A percentile compares a stretch with the other conserved stretches of the same genome.
Conservation (phyloP, 2,888 invertebrate genomes). For the Caenorhabditis virilis region DNA sequence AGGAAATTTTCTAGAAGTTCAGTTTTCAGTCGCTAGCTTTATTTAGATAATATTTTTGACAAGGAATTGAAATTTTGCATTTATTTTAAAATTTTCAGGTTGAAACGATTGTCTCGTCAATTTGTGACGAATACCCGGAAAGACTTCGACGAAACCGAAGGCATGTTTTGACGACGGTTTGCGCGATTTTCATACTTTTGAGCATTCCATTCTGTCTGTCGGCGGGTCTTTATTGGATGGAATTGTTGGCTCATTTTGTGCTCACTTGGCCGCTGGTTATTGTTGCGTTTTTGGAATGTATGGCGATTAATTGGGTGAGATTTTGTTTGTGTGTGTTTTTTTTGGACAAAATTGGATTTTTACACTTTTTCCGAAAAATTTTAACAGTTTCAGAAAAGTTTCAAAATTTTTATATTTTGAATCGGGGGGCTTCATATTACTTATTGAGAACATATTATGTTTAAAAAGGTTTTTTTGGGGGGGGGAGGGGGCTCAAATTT, state of each 20-base stretch:
- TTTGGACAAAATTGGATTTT: too few species aligned
- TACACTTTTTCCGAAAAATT: too few species aligned
- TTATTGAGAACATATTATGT: too few species aligned
- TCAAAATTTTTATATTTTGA: too few species aligned
- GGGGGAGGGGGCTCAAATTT: too few species aligned
- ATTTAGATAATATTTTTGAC: too few species aligned
- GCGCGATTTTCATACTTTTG: slow-evolving; percentile 59
- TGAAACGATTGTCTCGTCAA: slow-evolving; percentile 73
- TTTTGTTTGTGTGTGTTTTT: too few species aligned
- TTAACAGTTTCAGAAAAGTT: too few species aligned
- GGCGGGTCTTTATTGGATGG: slow-evolving; percentile 72
- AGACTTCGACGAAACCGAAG: slow-evolving; percentile 66
- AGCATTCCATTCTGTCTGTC: slow-evolving; percentile 66
- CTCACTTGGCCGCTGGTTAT: slow-evolving; percentile 72
- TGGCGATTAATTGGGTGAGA: slow-evolving; percentile 73
- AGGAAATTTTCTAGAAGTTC: neutral
- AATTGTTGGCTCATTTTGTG: slow-evolving; percentile 72
- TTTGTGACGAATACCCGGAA: slow-evolving; percentile 72
- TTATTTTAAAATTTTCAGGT: slow-evolving; percentile 70
- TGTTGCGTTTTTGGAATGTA: slow-evolving; percentile 74
- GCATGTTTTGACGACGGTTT: slow-evolving; percentile 59
- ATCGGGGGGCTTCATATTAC: too few species aligned
- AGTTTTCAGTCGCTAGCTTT: too few species aligned
- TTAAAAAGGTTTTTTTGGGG: too few species aligned
- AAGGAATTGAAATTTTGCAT: too few species aligned